phyloP scores from a whole-genome alignment of 2,113 vertebrate genomes.

The Phylloscopus trochilus region DNA sequence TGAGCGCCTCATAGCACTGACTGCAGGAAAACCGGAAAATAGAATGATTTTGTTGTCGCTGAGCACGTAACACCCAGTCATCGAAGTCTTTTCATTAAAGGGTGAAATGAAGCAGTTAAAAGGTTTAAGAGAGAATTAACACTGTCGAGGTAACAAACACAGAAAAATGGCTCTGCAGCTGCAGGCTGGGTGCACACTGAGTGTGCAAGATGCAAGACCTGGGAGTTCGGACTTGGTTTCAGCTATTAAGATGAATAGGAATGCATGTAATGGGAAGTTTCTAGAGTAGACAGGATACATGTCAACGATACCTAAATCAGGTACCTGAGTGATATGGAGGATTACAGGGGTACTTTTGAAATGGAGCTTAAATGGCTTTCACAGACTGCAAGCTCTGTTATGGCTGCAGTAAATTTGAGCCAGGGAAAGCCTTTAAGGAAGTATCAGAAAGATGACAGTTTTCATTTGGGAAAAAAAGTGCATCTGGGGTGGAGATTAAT shows the following conservation, averaged over 20 bases:
- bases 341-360: not conserved
- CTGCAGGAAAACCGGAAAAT: not conserved
- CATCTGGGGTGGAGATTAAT: not conserved
- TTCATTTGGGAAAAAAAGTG: not conserved
- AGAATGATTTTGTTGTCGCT: not conserved
- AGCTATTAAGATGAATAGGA: not conserved
- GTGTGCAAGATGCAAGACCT: too few relatives aligned
- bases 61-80: not conserved
- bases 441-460: not conserved
- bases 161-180: not conserved
- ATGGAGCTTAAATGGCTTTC: not conserved
- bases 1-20: not conserved
- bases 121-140: not conserved
- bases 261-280: not conserved
- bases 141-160: not conserved
- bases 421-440: not conserved
- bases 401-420: not conserved
- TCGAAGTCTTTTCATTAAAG: not conserved
- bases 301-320: rapidly evolving
- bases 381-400: not conserved
- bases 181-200: not conserved
- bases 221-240: not conserved
- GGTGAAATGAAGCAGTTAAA: not conserved
- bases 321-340: not conserved
- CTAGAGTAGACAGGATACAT: too few relatives aligned